Conservation (phyloP, 1,140 invertebrate species). For the Drosophila hydei region DNA sequence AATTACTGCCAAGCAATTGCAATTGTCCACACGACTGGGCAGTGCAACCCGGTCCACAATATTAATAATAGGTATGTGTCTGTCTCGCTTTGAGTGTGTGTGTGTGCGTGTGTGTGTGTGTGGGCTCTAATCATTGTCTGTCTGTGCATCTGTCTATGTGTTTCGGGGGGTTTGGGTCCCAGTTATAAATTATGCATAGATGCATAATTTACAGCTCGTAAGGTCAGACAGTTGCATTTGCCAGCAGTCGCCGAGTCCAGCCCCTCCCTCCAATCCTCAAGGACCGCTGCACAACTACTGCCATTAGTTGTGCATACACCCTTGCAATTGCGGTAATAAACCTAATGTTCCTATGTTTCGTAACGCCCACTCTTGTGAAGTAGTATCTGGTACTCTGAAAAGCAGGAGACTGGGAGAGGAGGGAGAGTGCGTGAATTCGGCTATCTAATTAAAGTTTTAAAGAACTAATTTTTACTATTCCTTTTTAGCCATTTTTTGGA, state of each 20-base stretch:
- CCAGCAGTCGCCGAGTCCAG: conserved; percentile 41
- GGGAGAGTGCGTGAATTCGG: background rate
- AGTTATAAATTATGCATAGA: conserved; percentile 78
- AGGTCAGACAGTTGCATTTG: conserved; percentile 80
- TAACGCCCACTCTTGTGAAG: conserved; percentile 2
- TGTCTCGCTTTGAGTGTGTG: conserved; percentile 1
- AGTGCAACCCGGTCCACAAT: conserved; percentile 37
- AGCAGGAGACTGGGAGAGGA: background rate
- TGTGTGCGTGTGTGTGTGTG: conserved; percentile 15
- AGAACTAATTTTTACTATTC: too few species aligned
- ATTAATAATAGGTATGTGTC: conserved; percentile 73
- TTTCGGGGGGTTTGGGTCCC: conserved; percentile 44
- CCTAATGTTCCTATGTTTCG: conserved; percentile 28
- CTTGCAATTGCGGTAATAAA: conserved; percentile 51
- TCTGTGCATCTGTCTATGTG: conserved; percentile 71
- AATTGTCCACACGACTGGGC: conserved; percentile 77
- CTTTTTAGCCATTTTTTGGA: too few species aligned
- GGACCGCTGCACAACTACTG: conserved; percentile 10
- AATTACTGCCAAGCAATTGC: conserved; percentile 81
- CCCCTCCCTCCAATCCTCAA: conserved; percentile 28
- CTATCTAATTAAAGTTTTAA: too few species aligned
- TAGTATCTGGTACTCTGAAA: background rate
- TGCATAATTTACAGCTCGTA: conserved; percentile 77
- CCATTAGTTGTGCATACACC: conserved; percentile 25
- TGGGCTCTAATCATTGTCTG: conserved; percentile 73